Percentiles rank a stretch among this genome's conserved stretches.
These are phyloP conservation scores for Sebastiscus tertius DNA, from an alignment of 2,797 vertebrate species.

Conservation along the genomic window DNA sequence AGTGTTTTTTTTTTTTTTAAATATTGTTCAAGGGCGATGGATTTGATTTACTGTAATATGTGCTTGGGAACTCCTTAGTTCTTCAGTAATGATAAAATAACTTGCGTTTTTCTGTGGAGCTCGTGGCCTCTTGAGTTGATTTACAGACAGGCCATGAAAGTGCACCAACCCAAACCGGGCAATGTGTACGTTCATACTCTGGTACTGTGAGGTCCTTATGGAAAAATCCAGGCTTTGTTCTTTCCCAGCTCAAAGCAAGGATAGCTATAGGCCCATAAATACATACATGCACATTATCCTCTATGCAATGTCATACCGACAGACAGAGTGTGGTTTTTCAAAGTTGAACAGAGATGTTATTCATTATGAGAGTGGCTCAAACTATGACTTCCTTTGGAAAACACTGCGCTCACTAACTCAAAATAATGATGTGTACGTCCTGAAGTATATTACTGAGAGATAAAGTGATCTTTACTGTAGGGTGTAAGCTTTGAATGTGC, in stretches of 20 bases:
- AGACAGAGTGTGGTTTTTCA: constrained; percentile 8
- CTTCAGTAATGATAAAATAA: constrained; percentile 74
- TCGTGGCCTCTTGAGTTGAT: constrained; percentile 71
- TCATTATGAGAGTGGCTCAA: constrained; percentile 21
- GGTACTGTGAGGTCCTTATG: constrained; percentile 20
- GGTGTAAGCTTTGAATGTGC: constrained; percentile 6
- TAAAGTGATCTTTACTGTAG: constrained; percentile 6
- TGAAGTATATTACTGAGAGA: constrained; percentile 13
- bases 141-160: constrained; percentile 67
- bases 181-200: constrained; percentile 53
- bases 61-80: constrained; percentile 71
- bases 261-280: constrained; percentile 64
- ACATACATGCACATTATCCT: constrained; percentile 51
- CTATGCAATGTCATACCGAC: constrained; percentile 21
- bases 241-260: constrained; percentile 45
- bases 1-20: constrained; percentile 35
- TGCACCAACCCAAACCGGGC: constrained; percentile 56
- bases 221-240: constrained; percentile 40
- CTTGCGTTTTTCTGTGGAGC: constrained; percentile 46
- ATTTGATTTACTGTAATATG: constrained; percentile 75
- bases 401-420: constrained; percentile 10
- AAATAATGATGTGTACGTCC: constrained; percentile 5
- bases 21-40: constrained; percentile 55
- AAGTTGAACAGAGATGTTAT: constrained; percentile 44
- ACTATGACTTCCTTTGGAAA: constrained; percentile 15